phyloP scores from a whole-genome alignment of 2,113 vertebrate species.

The Tapirus terrestris region DNA sequence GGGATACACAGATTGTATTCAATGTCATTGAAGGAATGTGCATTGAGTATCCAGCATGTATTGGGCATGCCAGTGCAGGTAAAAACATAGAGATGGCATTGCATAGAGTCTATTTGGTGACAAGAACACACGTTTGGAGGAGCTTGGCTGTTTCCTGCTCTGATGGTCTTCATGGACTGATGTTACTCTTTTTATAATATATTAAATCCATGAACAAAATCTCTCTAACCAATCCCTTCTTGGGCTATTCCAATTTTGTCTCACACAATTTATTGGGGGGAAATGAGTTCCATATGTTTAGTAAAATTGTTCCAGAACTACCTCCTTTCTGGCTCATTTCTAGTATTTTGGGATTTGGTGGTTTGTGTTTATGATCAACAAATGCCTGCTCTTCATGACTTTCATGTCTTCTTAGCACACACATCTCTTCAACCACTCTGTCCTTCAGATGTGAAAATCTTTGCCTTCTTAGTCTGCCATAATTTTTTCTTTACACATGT shows the following conservation, averaged over 20 bases:
- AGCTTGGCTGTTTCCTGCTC: neutral
- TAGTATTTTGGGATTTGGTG: slow-evolving; percentile 67
- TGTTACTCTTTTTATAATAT: slow-evolving; percentile 31
- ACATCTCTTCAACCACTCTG: neutral
- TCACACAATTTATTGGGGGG: slow-evolving; percentile 64
- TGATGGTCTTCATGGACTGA: neutral
- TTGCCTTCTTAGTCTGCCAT: neutral
- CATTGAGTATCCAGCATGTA: neutral
- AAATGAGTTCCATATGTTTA: slow-evolving; percentile 78
- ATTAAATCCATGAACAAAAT: slow-evolving; percentile 22
- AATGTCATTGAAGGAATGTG: neutral
- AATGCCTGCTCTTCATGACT: slow-evolving; percentile 37
- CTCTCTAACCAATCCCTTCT: neutral
- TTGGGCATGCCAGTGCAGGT: neutral
- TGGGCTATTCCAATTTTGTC: slow-evolving; percentile 46
- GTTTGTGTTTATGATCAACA: slow-evolving; percentile 65
- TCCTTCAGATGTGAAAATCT: slow-evolving; percentile 39
- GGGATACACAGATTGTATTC: neutral
- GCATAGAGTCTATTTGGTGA: neutral
- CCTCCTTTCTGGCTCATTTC: slow-evolving; percentile 46
- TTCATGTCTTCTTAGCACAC: slow-evolving; percentile 28
- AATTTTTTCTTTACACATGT: neutral
- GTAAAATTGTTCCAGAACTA: slow-evolving; percentile 58
- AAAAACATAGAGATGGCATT: neutral
- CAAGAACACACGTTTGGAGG: neutral